Percentiles rank a stretch among this genome's conserved stretches.
These are phyloP conservation scores for Lethenteron reissneri DNA, from an alignment of 2,113 vertebrate genomes.

Conservation along the genomic window DNA sequence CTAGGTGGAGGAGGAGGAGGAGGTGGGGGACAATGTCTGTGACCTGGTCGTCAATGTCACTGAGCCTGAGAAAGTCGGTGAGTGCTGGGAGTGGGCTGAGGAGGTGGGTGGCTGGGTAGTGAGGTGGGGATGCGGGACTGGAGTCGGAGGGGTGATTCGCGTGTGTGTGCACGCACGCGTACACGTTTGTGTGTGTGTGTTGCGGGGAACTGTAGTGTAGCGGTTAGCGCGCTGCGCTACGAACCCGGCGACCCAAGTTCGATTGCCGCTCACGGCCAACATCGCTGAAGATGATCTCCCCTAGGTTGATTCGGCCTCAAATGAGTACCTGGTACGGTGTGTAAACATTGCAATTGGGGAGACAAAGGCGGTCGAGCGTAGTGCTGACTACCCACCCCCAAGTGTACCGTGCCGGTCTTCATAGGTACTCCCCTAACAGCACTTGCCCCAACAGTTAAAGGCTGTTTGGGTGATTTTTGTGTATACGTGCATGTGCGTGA, in stretches of 20 bases:
- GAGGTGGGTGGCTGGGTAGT: neutral
- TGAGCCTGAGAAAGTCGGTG: slow-evolving; percentile 91
- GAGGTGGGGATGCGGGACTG: slow-evolving; percentile 7
- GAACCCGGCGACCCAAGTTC: slow-evolving; percentile 14
- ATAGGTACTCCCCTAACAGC: slow-evolving; percentile 3
- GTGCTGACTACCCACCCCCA: no score
- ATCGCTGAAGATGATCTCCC: no score
- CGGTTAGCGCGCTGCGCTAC: slow-evolving; percentile 17
- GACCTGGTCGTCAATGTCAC: slow-evolving; percentile 58
- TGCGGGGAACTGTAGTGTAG: slow-evolving; percentile 13
- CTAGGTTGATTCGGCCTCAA: no score
- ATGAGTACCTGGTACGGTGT: no score
- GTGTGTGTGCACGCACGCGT: slow-evolving; percentile 11
- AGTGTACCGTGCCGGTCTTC: no score
- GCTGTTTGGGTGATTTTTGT: neutral
- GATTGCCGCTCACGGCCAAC: neutral
- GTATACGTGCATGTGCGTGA: neutral
- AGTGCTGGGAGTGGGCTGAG: slow-evolving; percentile 14
- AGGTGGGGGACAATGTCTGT: slow-evolving; percentile 65
- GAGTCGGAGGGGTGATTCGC: slow-evolving; percentile 13
- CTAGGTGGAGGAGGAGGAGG: slow-evolving; percentile 23
- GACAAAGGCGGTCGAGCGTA: no score
- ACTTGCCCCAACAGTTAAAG: neutral
- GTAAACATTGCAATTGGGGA: no score
- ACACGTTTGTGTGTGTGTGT: slow-evolving; percentile 12